Base-by-base conservation (phyloP, 1,140 invertebrate species). In the Ladona fulva region DNA sequence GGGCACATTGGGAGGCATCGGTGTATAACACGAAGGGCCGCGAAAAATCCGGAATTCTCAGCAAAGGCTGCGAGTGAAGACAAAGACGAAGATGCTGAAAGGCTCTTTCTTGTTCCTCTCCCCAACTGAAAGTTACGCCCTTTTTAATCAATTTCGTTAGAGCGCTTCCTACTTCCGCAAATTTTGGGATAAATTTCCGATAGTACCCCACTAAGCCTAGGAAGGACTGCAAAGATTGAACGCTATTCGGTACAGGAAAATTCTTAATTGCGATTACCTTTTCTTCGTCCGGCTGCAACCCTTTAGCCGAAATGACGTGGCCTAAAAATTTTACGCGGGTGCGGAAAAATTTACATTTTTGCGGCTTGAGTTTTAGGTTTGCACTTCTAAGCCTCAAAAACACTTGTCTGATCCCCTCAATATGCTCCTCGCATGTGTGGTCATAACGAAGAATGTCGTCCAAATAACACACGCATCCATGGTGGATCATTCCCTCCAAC, bases 161-260 rank as follows among this genome's bases (percentile, higher is more conserved):
- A 0, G 79, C 78, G 24, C 25, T 73, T 12, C 77, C 75, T 1
- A 81, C 59, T 16, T 25, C 12, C 12, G 74, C 16, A 66, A 81
- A 81, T 19, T 76, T 25, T 19, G 0, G 7, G 73, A 81, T 77
- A 73, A 80, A 80, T n/a, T 74, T 29, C 42, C 80, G 44, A 76
- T 79, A 81, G 44, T 77, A 81, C 7, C 66, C 42, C 19, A 8
- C 0, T 66, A 80, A 16, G 1, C 78, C 80, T n/a, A 80, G 24
- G 42, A 79, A 81, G 3, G 73, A 76, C 14, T 74, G 12, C 7
- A 79, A 75, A 24, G 14, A 44, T 44, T 52, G 76, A 6, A 74
- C 22, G 22, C 24, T 25, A 0, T 5, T 74, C 1, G 78, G 79
- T 19, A 22, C 6, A 8, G 78, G 78, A 16, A 78, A 73, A 16